Evolutionary conservation across 2,113 vertebrate species (phyloP), one percentile per base, ranked within the genome.

Genomic region (Rhea pennata): DNA sequence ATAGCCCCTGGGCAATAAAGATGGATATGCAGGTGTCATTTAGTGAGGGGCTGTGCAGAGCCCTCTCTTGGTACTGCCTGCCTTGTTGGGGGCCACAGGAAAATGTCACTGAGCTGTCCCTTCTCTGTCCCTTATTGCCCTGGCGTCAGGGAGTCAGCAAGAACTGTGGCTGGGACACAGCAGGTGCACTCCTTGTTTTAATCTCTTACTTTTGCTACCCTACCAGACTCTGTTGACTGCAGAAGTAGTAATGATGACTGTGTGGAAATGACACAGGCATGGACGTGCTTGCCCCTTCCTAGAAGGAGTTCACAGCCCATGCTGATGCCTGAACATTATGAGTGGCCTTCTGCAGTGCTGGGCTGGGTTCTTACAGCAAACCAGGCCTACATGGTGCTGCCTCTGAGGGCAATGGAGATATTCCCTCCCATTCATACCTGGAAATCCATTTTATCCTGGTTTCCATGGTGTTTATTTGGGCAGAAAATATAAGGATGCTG

Each of bases 291-390:
- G 14, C 10, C 58, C 23, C 56, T 36, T 42, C 21, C 69, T 50
- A 53, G 46, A n/a, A 67, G 56, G 17, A 29, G 23, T 24, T 64
- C 29, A 2, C 39, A 71, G 51, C 61, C 54, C 23, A 1, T 2
- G 2, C 31, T 65, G 54, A 31, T 27, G 54, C 27, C 3, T 3
- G 40, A 15, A 16, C 36, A 59, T 27, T 46, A 54, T 7, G 2
- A 20, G 8, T 71, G 74, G 44, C 13, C 26, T 29, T 53, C 58
- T 39, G 40, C 1, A 2, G 58, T 62, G 58, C 15, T 0, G 0
- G 42, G 31, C 64, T 0, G 1, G 40, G 27, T 50, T 53, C 62
- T 40, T n/a, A 72, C 44, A 80, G 48, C 29, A 72, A 71, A 7
- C 42, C 40, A 70, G 36, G 51, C 22, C 27, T 10, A 3, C 3